These are phyloP conservation scores for Pterocles gutturalis DNA, from an alignment of 2,113 vertebrate genomes.

Conservation along the genomic window DNA sequence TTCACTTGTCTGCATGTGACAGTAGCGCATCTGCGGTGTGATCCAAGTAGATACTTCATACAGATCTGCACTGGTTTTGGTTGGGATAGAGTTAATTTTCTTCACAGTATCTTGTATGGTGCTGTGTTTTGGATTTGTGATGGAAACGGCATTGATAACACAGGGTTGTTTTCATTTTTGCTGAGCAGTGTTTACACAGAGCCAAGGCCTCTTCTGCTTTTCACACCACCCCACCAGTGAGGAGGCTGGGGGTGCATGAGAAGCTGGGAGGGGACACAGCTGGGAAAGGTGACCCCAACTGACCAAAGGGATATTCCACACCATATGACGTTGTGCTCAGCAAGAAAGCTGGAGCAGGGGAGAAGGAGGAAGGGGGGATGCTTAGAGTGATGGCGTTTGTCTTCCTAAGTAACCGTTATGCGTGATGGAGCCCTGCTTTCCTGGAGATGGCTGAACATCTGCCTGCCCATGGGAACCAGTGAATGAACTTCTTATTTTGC, in stretches of 20 bases:
- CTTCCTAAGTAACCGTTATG: rapidly evolving
- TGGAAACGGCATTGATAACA: not conserved
- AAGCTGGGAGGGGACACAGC: rapidly evolving
- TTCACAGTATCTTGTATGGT: rapidly evolving
- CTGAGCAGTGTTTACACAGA: rapidly evolving
- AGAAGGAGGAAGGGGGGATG: rapidly evolving
- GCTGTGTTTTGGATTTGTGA: not conserved
- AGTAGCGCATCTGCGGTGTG: not conserved
- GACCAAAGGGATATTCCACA: not conserved
- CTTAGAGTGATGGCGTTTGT: rapidly evolving
- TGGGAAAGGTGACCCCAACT: not conserved
- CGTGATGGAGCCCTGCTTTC: not conserved
- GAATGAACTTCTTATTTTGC: not conserved
- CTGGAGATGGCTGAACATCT: not conserved
- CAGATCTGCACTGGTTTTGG: not conserved
- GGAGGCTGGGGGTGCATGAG: rapidly evolving
- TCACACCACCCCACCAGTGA: not conserved
- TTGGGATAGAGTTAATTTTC: not conserved
- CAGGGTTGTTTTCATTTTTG: not conserved
- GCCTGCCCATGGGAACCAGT: rapidly evolving
- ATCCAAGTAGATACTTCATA: not conserved
- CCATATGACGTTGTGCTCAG: not conserved
- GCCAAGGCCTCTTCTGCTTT: not conserved
- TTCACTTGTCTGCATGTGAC: not conserved
- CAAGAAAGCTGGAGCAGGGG: not conserved